Conservation (phyloP, 2,797 vertebrate genomes). For the Clarias pachynema region DNA sequence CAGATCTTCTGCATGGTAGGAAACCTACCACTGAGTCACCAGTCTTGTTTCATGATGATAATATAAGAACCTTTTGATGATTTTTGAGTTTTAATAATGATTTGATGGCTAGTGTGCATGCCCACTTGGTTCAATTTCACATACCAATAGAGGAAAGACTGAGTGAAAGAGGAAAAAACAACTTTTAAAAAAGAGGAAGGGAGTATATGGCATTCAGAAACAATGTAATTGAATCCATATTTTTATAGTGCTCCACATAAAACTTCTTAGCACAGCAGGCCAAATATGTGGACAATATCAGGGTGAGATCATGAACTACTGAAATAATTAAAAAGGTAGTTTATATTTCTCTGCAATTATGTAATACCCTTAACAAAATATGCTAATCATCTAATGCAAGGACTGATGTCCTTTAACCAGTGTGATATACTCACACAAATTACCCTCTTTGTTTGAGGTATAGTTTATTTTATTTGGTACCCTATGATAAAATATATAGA, state of each 20-base stretch:
- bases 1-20: too few relatives aligned
- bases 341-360: not conserved
- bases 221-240: not conserved
- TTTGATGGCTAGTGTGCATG: too few relatives aligned
- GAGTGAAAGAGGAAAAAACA: not conserved
- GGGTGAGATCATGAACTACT: not conserved
- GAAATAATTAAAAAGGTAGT: not conserved
- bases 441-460: not conserved
- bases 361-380: not conserved
- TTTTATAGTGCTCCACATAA: not conserved
- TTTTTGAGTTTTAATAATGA: too few relatives aligned
- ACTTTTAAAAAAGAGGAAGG: not conserved
- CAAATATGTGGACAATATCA: not conserved
- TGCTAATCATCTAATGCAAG: not conserved
- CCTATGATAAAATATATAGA: not conserved
- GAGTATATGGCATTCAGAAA: not conserved
- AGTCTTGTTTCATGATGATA: too few relatives aligned
- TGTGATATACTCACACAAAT: not conserved
- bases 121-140: not conserved
- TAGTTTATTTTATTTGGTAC: not conserved
- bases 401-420: not conserved
- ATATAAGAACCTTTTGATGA: too few relatives aligned
- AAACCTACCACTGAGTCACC: too few relatives aligned
- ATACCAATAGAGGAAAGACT: not conserved
- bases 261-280: not conserved